phyloP scores from a whole-genome alignment of 53 echinoderm and acorn worm species.

The Mesocentrotus franciscanus region DNA sequence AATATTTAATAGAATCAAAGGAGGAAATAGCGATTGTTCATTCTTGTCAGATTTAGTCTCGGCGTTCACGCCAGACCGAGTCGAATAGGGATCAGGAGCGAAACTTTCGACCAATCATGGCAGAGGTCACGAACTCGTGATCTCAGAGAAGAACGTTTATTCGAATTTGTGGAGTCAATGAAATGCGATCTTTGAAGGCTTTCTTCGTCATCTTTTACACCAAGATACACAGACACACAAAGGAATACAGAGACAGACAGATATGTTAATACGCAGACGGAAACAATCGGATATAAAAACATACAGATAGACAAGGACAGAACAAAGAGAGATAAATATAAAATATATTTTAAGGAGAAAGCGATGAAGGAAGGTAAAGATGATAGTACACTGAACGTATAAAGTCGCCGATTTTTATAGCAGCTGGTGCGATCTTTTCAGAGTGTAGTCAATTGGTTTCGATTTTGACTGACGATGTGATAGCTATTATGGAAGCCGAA shows the following conservation, averaged over 20 bases:
- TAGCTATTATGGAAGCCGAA: background rate
- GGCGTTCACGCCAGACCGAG: background rate
- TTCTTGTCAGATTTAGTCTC: background rate
- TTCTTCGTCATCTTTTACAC: too few species aligned
- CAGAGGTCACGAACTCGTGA: background rate
- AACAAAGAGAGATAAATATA: background rate
- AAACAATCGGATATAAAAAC: background rate
- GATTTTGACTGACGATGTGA: background rate
- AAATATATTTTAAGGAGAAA: too few species aligned
- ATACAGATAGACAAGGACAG: background rate
- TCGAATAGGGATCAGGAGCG: background rate
- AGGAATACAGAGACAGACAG: background rate
- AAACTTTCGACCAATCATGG: conserved; percentile 6
- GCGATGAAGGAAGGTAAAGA: too few species aligned
- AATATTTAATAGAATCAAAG: background rate
- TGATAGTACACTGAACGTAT: too few species aligned
- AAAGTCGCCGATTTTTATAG: background rate
- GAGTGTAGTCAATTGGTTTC: background rate
- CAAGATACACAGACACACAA: too few species aligned
- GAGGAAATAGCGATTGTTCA: background rate
- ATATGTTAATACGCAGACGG: background rate
- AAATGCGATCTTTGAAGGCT: too few species aligned
- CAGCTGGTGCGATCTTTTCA: background rate
- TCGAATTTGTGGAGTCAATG: too few species aligned
- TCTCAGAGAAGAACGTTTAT: background rate